Percentiles rank a stretch among this genome's conserved stretches.
phyloP scores from a whole-genome alignment of 2,797 vertebrate genomes.

The Hoplostethus mediterraneus region DNA sequence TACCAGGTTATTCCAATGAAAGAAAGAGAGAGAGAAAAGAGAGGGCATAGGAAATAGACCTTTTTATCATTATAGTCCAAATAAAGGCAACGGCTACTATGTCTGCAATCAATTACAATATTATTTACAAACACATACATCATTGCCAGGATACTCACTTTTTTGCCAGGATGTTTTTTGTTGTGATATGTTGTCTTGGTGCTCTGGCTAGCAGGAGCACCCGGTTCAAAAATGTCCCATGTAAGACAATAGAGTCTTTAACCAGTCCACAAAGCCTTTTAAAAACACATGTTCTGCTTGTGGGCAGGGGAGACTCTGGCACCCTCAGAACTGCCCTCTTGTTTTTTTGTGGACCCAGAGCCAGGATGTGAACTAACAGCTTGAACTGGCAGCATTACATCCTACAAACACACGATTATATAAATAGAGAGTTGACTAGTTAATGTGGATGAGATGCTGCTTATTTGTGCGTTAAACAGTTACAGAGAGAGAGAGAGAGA shows the following conservation, averaged over 20 bases:
- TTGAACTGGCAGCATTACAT: constrained; percentile 1
- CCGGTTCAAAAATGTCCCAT: constrained; percentile 16
- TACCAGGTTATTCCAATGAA: background rate
- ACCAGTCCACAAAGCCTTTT: background rate
- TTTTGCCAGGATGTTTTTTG: constrained; percentile 8
- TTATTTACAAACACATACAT: constrained; percentile 25
- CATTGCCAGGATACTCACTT: background rate
- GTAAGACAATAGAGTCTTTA: constrained; percentile 8
- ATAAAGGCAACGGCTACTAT: background rate
- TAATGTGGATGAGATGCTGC: background rate
- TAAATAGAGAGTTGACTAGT: constrained; percentile 7
- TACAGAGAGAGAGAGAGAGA: background rate
- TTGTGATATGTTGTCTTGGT: constrained; percentile 33
- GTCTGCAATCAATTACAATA: background rate
- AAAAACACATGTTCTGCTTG: constrained; percentile 18
- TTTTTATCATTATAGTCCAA: background rate
- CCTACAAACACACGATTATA: background rate
- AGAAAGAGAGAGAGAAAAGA: background rate
- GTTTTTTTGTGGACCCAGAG: background rate
- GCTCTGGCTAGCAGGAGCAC: constrained; percentile 2
- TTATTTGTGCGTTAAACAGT: constrained; percentile 16
- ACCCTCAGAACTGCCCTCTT: constrained; percentile 16
- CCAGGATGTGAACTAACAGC: constrained; percentile 22
- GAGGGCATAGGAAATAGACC: constrained; percentile 5
- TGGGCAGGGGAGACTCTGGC: constrained; percentile 28